phyloP scores from a whole-genome alignment of 2,797 vertebrate species.

The Centropyge bicolor region DNA sequence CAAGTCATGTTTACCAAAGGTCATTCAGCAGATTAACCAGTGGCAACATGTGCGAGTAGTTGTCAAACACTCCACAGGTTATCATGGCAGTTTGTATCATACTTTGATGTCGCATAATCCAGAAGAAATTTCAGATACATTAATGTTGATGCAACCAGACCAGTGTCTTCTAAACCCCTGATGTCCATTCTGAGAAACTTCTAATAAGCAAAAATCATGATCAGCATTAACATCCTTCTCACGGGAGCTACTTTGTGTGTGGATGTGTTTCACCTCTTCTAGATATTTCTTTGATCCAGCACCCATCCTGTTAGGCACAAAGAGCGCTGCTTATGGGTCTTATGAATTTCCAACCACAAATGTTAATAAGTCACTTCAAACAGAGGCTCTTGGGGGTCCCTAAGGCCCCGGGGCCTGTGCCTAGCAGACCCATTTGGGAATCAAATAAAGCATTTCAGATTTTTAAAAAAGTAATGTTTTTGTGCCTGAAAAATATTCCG shows the following conservation, averaged over 20 bases:
- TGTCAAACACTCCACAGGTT: neutral
- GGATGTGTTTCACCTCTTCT: too few relatives aligned
- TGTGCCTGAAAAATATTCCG: conserved; percentile 1
- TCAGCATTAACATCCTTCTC: neutral
- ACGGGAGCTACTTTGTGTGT: too few relatives aligned
- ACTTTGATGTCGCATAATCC: neutral
- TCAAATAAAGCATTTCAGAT: conserved; percentile 16
- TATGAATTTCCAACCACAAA: neutral
- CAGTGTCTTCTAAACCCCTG: neutral
- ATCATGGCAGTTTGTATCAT: neutral
- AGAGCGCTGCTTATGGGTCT: too few relatives aligned
- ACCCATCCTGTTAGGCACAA: too few relatives aligned
- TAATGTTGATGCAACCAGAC: neutral
- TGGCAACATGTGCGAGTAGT: neutral
- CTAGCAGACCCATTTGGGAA: neutral
- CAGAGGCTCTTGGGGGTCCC: neutral
- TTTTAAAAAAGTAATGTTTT: conserved; percentile 11
- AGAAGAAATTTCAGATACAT: neutral
- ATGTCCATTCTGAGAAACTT: neutral
- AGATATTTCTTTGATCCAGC: too few relatives aligned
- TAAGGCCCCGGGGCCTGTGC: neutral
- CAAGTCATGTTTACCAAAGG: neutral
- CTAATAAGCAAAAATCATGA: neutral
- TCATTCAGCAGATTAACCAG: neutral
- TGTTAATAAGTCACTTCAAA: conserved; percentile 7